Evolutionary conservation across 1,140 invertebrate species (phyloP), one percentile per base, ranked within the genome.

Genomic region (Pogonus chalceus): DNA sequence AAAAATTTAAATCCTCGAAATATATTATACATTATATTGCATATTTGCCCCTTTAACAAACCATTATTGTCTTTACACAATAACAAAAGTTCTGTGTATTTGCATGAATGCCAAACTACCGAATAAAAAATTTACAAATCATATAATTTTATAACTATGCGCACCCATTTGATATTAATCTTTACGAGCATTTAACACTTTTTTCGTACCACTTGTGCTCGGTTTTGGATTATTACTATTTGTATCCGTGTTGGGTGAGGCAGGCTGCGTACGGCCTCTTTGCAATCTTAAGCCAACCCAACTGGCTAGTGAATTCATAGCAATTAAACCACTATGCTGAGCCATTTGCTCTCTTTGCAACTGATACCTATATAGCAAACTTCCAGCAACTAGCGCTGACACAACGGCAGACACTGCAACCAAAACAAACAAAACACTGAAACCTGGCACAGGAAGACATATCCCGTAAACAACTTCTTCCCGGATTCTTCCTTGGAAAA

Each of bases 381-480:
- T 81, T 1, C 85, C 86, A 2, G 87, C 87, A 1, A 88, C 82
- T 1, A 90, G 69, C 0, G 87, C 86, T 0, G 87, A 87, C 1
- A 90, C 82, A 1, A 91, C 85, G 0, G 89, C 88, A 3, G 87
- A 87, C 2, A 90, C 81, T 0, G 89, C 87, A 1, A 91, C 85
- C 12, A 92, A 78, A 23, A 92, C 87, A 69, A 93, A 93, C 4
- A 92, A 75, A 2, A 88, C 82, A 58, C 90, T 90, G 65, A 95
- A 92, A 18, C 89, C 87, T 0, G 88, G 83, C 20, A 90, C 84
- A 0, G 91, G 90, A 70, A 95, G 79, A 61, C 91, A 95, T 24
- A 95, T 90, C 31, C 90, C 91, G 64, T 95, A 93, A 0, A 93
- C 85, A 1, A 92, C 85, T 69, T 91, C 89, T 67, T 90, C 85